A percentile compares a stretch with the other conserved stretches of the same genome.
These are phyloP conservation scores for Allygus modestus DNA, from an alignment of 2,888 invertebrate genomes.

Conservation along the genomic window DNA sequence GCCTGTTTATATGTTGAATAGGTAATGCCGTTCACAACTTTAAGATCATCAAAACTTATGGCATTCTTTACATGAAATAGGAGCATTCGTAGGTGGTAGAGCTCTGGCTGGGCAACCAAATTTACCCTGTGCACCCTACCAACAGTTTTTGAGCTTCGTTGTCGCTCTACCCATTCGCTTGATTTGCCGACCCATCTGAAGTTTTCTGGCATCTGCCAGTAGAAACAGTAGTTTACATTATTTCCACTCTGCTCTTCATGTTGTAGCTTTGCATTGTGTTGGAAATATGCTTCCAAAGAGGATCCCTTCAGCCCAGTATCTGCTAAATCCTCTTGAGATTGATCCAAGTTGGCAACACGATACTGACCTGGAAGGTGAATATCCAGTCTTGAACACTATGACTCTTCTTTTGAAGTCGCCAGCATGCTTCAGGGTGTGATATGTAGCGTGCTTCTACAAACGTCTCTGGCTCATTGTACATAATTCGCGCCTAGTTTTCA, in stretches of 20 bases:
- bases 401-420: constrained; percentile 70
- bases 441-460: constrained; percentile 71
- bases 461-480: constrained; percentile 71
- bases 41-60: constrained; percentile 70
- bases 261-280: constrained; percentile 65
- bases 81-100: constrained; percentile 70
- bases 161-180: constrained; percentile 65
- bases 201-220: constrained; percentile 68
- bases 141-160: constrained; percentile 66
- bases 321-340: constrained; percentile 54
- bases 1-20: constrained; percentile 42
- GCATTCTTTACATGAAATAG: constrained; percentile 71
- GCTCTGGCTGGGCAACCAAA: constrained; percentile 69
- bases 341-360: constrained; percentile 14
- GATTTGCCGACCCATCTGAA: constrained; percentile 63
- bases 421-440: constrained; percentile 71
- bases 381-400: constrained; percentile 70
- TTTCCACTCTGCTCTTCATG: constrained; percentile 34
- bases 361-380: constrained; percentile 70
- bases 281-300: constrained; percentile 69
- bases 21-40: constrained; percentile 66
- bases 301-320: constrained; percentile 49
- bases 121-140: constrained; percentile 71
- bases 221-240: constrained; percentile 65
- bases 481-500: constrained; percentile 8